These are phyloP conservation scores for Puntigrus tetrazona DNA, from an alignment of 2,113 vertebrate species.

Conservation along the genomic window DNA sequence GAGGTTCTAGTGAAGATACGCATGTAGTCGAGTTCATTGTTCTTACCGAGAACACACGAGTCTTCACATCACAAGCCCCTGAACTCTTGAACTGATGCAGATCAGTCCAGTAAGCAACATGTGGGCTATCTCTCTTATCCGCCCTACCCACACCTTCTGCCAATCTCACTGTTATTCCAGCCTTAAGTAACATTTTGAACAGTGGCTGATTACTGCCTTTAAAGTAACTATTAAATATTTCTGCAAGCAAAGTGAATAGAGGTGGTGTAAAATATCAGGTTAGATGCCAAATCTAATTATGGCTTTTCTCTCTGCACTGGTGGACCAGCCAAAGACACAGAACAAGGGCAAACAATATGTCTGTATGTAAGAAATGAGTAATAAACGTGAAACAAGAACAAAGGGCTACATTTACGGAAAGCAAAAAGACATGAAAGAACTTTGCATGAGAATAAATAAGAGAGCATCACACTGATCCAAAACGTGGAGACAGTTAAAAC, in stretches of 20 bases:
- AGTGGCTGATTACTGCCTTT: constrained; percentile 5
- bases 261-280: constrained; percentile 16
- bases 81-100: background rate
- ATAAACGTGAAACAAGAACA: constrained; percentile 19
- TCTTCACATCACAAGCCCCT: background rate
- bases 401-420: background rate
- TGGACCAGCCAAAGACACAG: constrained; percentile 23
- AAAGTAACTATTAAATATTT: constrained; percentile 11
- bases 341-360: constrained; percentile 53
- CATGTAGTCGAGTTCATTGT: background rate
- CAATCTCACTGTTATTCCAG: background rate
- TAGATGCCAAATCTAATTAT: background rate
- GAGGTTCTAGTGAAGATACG: background rate
- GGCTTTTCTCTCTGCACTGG: constrained; percentile 6
- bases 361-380: constrained; percentile 22
- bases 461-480: background rate
- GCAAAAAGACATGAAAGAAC: background rate
- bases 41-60: background rate
- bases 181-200: background rate
- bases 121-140: background rate
- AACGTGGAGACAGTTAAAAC: background rate
- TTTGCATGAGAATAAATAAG: background rate
- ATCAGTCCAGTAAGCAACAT: background rate
- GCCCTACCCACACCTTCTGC: background rate
- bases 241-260: background rate